Evolutionary conservation across 2,797 vertebrate genomes (phyloP).

Genomic region (Nasua narica): DNA sequence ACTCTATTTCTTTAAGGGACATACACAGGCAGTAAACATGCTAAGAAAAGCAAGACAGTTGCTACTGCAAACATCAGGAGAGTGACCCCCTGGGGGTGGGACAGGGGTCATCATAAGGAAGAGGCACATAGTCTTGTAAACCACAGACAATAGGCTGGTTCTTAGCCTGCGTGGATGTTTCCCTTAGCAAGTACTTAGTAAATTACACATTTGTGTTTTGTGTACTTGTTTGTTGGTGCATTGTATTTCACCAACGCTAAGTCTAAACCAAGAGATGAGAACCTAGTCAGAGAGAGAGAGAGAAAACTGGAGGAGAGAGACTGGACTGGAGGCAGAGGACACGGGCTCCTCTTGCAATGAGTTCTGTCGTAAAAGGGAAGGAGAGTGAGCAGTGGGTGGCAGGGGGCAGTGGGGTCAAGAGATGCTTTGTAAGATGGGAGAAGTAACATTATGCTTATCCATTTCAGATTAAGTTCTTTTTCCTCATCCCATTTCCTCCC

Average conservation of each 20-base stretch:
- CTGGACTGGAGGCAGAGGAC: not conserved
- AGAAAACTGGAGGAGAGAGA: not conserved
- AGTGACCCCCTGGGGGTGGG: not conserved
- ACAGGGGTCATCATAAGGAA: not conserved
- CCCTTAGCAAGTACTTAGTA: not conserved
- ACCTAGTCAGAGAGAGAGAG: not conserved
- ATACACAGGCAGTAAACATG: no score
- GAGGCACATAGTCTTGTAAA: not conserved
- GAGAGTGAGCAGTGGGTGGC: not conserved
- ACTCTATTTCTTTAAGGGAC: not conserved
- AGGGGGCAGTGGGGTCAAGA: fast-evolving
- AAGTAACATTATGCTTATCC: not conserved
- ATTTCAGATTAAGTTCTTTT: not conserved
- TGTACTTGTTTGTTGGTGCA: fast-evolving
- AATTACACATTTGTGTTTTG: not conserved
- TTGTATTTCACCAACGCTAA: not conserved
- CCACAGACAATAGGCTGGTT: not conserved
- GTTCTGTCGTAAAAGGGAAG: not conserved
- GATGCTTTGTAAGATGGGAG: not conserved
- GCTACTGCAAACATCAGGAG: fast-evolving
- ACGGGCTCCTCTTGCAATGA: not conserved
- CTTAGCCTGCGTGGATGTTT: not conserved
- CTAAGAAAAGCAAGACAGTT: not conserved
- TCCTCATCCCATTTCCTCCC: not conserved
- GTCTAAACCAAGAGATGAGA: not conserved